Evolutionary conservation across 2,797 vertebrate species (phyloP).

Genomic region (Diplodus sargus): DNA sequence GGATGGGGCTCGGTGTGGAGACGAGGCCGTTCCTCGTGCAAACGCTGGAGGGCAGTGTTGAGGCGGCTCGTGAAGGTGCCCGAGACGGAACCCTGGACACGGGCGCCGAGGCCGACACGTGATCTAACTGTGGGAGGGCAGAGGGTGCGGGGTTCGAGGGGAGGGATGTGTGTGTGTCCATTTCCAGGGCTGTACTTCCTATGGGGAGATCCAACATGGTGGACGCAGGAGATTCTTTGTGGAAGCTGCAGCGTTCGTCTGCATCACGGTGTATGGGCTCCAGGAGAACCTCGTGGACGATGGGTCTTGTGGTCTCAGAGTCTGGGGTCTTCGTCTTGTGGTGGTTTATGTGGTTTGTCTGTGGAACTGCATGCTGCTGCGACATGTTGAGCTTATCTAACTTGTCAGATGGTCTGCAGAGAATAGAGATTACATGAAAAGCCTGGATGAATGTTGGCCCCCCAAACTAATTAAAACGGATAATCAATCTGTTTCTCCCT

Average conservation of each 20-base stretch:
- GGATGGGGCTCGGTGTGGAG: conserved; percentile 79
- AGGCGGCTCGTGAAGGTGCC: conserved; percentile 74
- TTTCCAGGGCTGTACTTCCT: conserved; percentile 69
- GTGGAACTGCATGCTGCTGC: conserved; percentile 87
- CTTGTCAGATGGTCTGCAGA: conserved; percentile 70
- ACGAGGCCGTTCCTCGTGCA: conserved; percentile 88
- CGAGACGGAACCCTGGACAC: conserved; percentile 75
- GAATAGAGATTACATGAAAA: conserved; percentile 13
- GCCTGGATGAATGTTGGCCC: neutral
- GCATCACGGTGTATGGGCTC: conserved; percentile 74
- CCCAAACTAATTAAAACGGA: neutral
- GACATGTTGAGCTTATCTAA: conserved; percentile 74
- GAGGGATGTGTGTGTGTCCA: conserved; percentile 83
- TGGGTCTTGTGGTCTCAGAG: conserved; percentile 70
- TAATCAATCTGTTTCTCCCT: neutral
- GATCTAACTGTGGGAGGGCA: conserved; percentile 13
- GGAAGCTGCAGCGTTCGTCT: conserved; percentile 80
- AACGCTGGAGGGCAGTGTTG: conserved; percentile 74
- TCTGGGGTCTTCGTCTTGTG: conserved; percentile 55
- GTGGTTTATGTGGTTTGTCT: conserved; percentile 89
- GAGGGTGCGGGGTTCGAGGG: conserved; percentile 46
- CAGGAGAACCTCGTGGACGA: conserved; percentile 80
- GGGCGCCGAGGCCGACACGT: conserved; percentile 66
- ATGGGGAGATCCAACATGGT: conserved; percentile 39
- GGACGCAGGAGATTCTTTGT: conserved; percentile 77